These are phyloP conservation scores for Agonopterix arenella DNA, from an alignment of 2,888 invertebrate species.

Conservation along the genomic window DNA sequence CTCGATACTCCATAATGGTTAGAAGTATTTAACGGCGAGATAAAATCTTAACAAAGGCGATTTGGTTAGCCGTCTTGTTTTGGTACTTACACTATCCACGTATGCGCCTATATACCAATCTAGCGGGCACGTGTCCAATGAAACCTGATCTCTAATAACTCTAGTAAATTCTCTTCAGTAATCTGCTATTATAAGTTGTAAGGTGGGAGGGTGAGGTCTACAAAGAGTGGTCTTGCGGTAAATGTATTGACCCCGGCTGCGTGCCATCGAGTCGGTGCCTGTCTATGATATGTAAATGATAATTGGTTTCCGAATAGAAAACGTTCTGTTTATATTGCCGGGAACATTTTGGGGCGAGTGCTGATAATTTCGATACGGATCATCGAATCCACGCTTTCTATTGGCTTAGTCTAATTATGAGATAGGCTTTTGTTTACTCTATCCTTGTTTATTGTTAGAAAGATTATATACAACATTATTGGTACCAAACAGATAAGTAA, in stretches of 20 bases:
- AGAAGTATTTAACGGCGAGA: conserved; percentile 74
- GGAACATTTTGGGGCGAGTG: conserved; percentile 50
- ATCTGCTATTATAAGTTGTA: conserved; percentile 19
- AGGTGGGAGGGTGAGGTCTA: conserved; percentile 36
- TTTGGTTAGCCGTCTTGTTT: conserved; percentile 74
- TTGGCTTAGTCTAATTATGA: too few relatives aligned
- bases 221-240: conserved; percentile 47
- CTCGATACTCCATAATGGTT: conserved; percentile 68
- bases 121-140: conserved; percentile 37
- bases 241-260: conserved; percentile 72
- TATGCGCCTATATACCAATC: conserved; percentile 66
- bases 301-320: conserved; percentile 73
- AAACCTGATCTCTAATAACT: conserved; percentile 32
- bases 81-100: conserved; percentile 64
- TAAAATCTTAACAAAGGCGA: conserved; percentile 76
- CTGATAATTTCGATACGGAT: conserved; percentile 31
- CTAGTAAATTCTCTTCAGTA: conserved; percentile 22
- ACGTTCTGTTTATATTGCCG: conserved; percentile 64
- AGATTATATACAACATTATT: conserved; percentile 17
- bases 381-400: background rate
- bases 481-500: too few relatives aligned
- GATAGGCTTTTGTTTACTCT: background rate
- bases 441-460: conserved; percentile 4
- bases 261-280: conserved; percentile 65
- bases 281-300: conserved; percentile 74